Percentiles rank a stretch among this genome's conserved stretches.
phyloP scores from a whole-genome alignment of 1,140 invertebrate genomes.

The Eriosoma lanigerum region DNA sequence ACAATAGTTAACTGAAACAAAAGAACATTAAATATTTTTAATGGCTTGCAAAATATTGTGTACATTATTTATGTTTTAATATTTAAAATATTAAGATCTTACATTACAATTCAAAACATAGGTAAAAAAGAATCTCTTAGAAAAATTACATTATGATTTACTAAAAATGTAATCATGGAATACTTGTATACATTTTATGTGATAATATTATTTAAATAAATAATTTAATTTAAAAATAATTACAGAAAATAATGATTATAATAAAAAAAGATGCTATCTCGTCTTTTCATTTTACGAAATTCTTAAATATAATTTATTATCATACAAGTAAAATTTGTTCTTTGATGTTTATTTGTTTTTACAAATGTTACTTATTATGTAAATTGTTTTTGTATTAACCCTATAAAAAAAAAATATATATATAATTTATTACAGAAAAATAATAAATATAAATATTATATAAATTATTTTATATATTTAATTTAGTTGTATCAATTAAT shows the following conservation, averaged over 20 bases:
- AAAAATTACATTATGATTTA: too few relatives aligned
- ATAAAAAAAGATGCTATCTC: not conserved
- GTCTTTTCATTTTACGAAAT: not conserved
- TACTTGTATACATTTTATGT: not conserved
- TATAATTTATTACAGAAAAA: too few relatives aligned
- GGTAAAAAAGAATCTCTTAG: not conserved
- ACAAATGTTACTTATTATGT: not conserved
- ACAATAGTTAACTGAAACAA: too few relatives aligned
- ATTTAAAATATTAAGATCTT: not conserved
- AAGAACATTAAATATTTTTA: not conserved
- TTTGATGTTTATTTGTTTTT: not conserved
- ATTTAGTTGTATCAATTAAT: too few relatives aligned
- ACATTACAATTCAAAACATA: not conserved
- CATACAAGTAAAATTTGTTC: not conserved
- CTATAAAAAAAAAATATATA: too few relatives aligned
- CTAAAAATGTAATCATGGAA: not conserved
- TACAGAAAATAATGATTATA: not conserved
- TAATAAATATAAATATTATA: too few relatives aligned
- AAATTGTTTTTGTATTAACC: too few relatives aligned
- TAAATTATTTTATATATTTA: too few relatives aligned
- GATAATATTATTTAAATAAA: not conserved
- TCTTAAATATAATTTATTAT: not conserved
- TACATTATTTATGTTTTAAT: not conserved
- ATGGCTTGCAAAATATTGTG: not conserved
- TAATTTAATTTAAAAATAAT: not conserved